Evolutionary conservation across 2,797 vertebrate species (phyloP), one percentile per base, ranked within the genome.

Genomic region (Synanceia verrucosa): DNA sequence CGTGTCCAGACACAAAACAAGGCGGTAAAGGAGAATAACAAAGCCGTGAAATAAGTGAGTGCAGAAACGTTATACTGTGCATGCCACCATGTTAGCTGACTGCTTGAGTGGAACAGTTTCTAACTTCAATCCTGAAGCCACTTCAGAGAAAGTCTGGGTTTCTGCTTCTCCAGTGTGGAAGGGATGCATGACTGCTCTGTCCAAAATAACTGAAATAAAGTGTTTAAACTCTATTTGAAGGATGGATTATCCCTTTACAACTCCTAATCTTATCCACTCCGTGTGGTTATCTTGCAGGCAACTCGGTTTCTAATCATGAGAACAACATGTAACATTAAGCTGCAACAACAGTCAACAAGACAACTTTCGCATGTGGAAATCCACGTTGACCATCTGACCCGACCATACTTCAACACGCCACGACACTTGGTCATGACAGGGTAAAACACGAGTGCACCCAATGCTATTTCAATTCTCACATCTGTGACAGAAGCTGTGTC

Each of bases 141-240:
- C 19, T 21, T 43, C 14, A 63, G 31, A 29, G 26, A 52, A n/a
- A 51, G 8, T 24, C 9, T 33, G 53, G 16, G 18, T 60, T 68
- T 73, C 31, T 12, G 19, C 19, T 52, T 73, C 53, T 41, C 34
- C 11, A 23, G 48, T 11, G 3, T 41, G 26, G 9, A 14, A 14
- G 9, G 11, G 6, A 33, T 1, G 23, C 57, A 37, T 73, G 58
- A 74, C 58, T 18, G 55, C 24, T 7, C n/a, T 0, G 2, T 21
- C 18, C 5, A 26, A 34, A 66, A 68, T 23, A 73, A 33, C 37
- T 37, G 11, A 23, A 52, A 50, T 10, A 37, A 55, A 28, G 37
- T 36, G 55, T 76, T 55, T 18, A 52, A 83, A 77, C 28, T 52
- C 67, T 78, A 75, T 75, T 67, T 66, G 12, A 29, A 63, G 58